Evolutionary conservation across 2,113 vertebrate species (phyloP).

Genomic region (Ginglymostoma cirratum): DNA sequence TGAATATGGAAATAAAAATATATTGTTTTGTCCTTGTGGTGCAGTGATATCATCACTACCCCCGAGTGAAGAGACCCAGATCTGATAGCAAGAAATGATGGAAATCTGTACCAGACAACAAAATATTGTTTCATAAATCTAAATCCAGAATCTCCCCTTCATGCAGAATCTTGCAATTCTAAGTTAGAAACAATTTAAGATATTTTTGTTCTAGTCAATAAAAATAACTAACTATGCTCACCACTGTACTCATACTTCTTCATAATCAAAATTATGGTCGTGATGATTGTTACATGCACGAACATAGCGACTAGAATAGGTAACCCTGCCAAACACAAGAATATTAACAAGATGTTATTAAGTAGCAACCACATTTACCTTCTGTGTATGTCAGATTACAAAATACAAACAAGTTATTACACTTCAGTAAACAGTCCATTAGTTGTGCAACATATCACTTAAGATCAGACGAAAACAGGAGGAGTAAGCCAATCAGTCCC

Average conservation of each 20-base stretch:
- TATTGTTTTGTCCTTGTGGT: no score
- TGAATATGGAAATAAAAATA: no score
- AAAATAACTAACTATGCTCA: not conserved
- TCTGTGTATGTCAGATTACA: not conserved
- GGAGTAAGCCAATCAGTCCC: no score
- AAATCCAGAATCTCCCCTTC: not conserved
- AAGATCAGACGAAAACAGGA: no score
- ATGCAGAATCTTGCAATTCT: not conserved
- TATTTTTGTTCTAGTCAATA: not conserved
- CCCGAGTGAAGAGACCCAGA: no score
- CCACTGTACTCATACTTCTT: constrained; percentile 11
- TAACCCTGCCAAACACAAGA: not conserved
- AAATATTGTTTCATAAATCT: not conserved
- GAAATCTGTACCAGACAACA: not conserved
- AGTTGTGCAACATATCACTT: not conserved
- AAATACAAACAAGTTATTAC: not conserved
- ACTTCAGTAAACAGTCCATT: not conserved
- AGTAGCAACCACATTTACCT: not conserved
- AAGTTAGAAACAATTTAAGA: not conserved
- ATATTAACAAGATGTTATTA: not conserved
- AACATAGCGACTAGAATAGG: not conserved
- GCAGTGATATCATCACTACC: no score
- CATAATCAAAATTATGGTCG: not conserved
- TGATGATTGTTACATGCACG: not conserved
- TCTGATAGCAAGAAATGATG: not conserved